Evolutionary conservation across 2,113 vertebrate genomes (phyloP), one percentile per base, ranked within the genome.

Genomic region (Heterotis niloticus): DNA sequence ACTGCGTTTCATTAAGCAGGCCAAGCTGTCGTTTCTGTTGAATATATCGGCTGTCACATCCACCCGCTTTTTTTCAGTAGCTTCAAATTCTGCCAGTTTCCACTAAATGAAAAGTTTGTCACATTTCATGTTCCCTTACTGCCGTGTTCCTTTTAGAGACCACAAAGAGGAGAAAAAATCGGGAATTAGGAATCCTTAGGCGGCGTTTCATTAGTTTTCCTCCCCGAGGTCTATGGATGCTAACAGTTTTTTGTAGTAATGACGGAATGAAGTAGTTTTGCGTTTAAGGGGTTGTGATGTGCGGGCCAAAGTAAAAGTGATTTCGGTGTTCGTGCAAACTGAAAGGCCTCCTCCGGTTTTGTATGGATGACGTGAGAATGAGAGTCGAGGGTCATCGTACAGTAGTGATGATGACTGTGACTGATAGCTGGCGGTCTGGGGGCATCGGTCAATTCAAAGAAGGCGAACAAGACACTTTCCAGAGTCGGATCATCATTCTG

Each of bases 1-100:
- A 24, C 76, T 72, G 18, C 73, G 59, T 81, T 84, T 83, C 78
- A 67, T 71, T 56, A 75, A 52, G 24, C 81, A 71, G 65, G 85
- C 16, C 71, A 73, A 57, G 67, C 74, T 80, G 75, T 84, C 78
- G 79, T 76, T n/a, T 64, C 34, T 76, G 75, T 44, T 23, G 57
- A 64, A 67, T 71, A 57, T 44, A 16, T 34, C 16, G 4, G 68
- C 29, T 16, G 28, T 24, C 26, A 20, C 13, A 60, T 26, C 13
- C n/a, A 13, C 26, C 14, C 10, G 9, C 57, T 75, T 75, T 29
- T 59, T 44, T 44, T 13, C 73, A 62, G n/a, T 10, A 20, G 26
- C 14, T 14, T 11, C 11, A 66, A 77, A 54, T 77, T 74, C 17
- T 20, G n/a, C 62, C 44, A 28, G 76, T 77, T 74, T 24, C 76